Evolutionary conservation across 2,888 invertebrate species (phyloP), one percentile per base, ranked within the genome.

Genomic region (Hofmannophila pseudospretella): DNA sequence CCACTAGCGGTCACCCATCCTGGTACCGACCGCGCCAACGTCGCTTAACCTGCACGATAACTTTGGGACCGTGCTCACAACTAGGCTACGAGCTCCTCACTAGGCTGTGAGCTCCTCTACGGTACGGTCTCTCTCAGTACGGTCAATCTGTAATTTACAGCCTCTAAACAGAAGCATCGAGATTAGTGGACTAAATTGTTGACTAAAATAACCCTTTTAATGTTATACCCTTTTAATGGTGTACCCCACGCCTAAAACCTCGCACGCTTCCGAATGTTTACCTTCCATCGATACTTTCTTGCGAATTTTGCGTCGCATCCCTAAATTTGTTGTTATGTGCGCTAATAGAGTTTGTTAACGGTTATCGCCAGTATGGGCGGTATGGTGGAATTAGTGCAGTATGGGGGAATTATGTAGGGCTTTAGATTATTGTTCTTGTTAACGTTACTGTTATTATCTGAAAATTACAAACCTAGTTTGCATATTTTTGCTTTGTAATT

Each of bases 291-390:
- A 74, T 71, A 72, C 63, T 57, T 67, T 64, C 62, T 60, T 61
- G 67, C 63, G 62, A 67, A 62, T 63, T 62, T 60, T 64, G 36
- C 41, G 47, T 67, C 61, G 51, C 73, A 66, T 68, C 72, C 64
- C 75, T 66, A 69, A 70, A 71, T 65, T 65, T 47, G 58, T 52
- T 53, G 56, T 69, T 69, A 67, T 62, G 67, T 64, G 58, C 69
- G 76, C 61, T 74, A 76, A 74, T 76, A 71, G 62, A 66, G 50
- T 47, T 49, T 58, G 65, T 64, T 73, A 78, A 75, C 61, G 68
- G 68, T 68, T 58, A 65, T 55, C 50, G 47, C 44, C 50, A 5
- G 63, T 65, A 54, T 56, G 62, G 55, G 60, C 61, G 55, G 60
- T 51, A 57, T 54, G 49, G 58, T n/a, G n/a, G 64, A 57, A 66